phyloP scores from a whole-genome alignment of 2,113 vertebrate species.

The Oceanites oceanicus region DNA sequence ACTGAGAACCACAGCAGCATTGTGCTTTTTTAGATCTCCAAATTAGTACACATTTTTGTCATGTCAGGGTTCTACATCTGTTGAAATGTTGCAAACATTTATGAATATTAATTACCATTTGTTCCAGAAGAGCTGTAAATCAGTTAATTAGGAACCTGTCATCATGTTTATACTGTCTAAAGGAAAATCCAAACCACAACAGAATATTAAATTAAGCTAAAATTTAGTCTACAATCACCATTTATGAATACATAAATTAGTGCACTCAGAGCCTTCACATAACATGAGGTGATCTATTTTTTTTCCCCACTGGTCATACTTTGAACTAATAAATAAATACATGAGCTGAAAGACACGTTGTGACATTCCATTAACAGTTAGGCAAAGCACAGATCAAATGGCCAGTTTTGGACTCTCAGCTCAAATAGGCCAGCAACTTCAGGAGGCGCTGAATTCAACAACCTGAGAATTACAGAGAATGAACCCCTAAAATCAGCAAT shows the following conservation, averaged over 20 bases:
- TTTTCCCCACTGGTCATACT: background rate
- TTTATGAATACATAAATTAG: conserved; percentile 5
- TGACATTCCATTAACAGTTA: background rate
- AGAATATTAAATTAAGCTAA: conserved; percentile 58
- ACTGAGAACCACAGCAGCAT: background rate
- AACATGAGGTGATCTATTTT: background rate
- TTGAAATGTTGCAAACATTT: conserved; percentile 51
- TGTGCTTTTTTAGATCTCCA: background rate
- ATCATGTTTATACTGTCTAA: conserved; percentile 67
- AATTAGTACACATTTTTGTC: conserved; percentile 37
- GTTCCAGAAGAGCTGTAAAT: conserved; percentile 62
- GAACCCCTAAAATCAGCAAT: background rate
- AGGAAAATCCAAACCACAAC: conserved; percentile 56
- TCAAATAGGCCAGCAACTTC: background rate
- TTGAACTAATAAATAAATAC: conserved; percentile 26
- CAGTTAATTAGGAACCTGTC: conserved; percentile 72
- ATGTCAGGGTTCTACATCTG: conserved; percentile 47
- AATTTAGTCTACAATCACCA: conserved; percentile 5
- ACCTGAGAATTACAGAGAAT: background rate
- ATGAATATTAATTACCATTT: conserved; percentile 76
- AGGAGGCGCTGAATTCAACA: background rate
- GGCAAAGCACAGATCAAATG: background rate
- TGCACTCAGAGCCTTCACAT: background rate
- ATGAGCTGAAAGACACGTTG: background rate
- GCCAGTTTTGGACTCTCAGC: background rate